phyloP scores from a whole-genome alignment of 2,113 vertebrate species.

The Charina bottae region DNA sequence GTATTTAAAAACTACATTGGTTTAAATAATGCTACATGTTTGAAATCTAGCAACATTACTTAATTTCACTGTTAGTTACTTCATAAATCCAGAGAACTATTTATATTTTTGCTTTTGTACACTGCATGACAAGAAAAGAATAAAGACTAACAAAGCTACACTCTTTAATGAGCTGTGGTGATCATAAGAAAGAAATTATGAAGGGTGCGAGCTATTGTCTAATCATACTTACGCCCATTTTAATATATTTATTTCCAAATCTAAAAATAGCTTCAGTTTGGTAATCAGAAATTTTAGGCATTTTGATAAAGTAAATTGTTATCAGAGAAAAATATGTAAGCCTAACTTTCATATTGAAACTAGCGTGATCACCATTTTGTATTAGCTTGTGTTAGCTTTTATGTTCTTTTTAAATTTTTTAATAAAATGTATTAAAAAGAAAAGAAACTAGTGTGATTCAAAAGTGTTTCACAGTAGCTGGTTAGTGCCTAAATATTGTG shows the following conservation, averaged over 20 bases:
- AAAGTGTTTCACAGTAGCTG: background rate
- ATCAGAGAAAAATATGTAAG: background rate
- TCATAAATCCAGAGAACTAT: background rate
- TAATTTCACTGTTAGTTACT: background rate
- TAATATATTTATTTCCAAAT: background rate
- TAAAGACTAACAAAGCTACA: background rate
- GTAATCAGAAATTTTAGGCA: background rate
- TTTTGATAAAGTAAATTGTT: background rate
- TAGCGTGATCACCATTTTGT: background rate
- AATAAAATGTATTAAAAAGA: too few relatives aligned
- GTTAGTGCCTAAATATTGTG: background rate
- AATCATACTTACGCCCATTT: background rate
- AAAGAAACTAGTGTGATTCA: background rate
- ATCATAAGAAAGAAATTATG: background rate
- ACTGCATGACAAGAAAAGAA: background rate
- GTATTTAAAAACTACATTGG: background rate
- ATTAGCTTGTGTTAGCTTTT: too few relatives aligned
- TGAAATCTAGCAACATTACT: background rate
- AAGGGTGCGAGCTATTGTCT: background rate
- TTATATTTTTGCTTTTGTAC: background rate
- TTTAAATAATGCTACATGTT: background rate
- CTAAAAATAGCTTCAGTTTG: background rate
- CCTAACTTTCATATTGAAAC: background rate
- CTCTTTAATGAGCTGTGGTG: background rate
- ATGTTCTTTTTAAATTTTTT: too few relatives aligned